Evolutionary conservation across 2,888 invertebrate genomes (phyloP), one percentile per base, ranked within the genome.

Genomic region (Leistus spinibarbis): DNA sequence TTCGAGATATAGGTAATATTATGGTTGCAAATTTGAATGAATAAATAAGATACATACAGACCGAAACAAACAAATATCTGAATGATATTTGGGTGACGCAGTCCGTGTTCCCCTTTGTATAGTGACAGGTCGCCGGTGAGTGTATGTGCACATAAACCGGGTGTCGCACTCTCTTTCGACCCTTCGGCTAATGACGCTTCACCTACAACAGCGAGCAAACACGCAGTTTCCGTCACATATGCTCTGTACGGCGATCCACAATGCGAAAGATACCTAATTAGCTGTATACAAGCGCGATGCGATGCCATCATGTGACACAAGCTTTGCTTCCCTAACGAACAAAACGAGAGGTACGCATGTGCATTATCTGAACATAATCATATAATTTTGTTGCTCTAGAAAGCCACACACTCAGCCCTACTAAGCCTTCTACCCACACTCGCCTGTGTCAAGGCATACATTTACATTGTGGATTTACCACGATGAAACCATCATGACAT

Each of bases 181-280:
- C 40, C 40, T 40, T 40, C 40, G 13, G 40, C 40, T 40, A 40
- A 40, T 40, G 40, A 40, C 40, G 40, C 40, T 40, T 1, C 13
- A 40, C 40, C 40, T n/a, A 13, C 40, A 7, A 13, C 1, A 10
- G 40, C 40, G 40, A 7, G 7, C 13, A 7, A 10, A 5, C 7
- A 7, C 40, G 40, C 7, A 40, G 40, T 5, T 40, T 40, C 40
- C 40, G 40, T 40, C 40, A 13, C 40, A 40, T 40, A 40, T 40
- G 40, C 5, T 40, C 7, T 40, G 40, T 40, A 40, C 40, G 10
- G 40, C 40, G 40, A 40, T 40, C 13, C 40, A 40, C 40, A 40
- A 19, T 57, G 9, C 22, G 20, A 60, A 60, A 60, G 60, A 60
- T 60, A 60, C 10, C 60, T 60, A 60, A 60, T 60, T 60, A 60